These are phyloP conservation scores for Unio delphinus DNA, from an alignment of 2,888 invertebrate genomes.

Conservation along the genomic window DNA sequence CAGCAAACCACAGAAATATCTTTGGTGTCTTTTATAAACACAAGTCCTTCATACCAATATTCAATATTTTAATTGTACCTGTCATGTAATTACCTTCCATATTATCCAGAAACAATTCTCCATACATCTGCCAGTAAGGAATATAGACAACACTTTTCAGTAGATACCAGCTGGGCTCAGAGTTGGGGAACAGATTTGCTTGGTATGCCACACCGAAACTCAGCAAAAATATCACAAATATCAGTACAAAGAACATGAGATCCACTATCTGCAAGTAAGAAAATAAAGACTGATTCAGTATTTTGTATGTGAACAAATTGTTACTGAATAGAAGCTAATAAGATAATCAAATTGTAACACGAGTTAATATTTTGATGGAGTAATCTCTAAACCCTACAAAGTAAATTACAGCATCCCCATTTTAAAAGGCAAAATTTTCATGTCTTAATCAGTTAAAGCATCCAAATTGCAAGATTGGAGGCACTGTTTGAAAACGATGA, in stretches of 20 bases:
- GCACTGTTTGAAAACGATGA: no score
- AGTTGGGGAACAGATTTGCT: conserved; percentile 70
- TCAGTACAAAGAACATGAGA: conserved; percentile 69
- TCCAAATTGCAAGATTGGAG: no score
- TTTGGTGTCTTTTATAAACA: no score
- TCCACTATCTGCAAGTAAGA: conserved; percentile 64
- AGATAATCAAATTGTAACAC: no score
- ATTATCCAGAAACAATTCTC: conserved; percentile 71
- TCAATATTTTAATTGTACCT: not conserved
- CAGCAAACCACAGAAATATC: no score
- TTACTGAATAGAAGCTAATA: not conserved
- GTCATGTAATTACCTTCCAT: conserved; percentile 52
- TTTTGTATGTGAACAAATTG: not conserved
- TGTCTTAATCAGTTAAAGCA: no score
- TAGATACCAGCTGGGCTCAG: conserved; percentile 55
- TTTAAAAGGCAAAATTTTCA: no score
- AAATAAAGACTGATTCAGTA: not conserved
- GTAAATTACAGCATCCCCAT: no score
- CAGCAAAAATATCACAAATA: conserved; percentile 71
- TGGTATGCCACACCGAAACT: conserved; percentile 71
- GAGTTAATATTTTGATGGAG: no score
- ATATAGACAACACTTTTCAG: conserved; percentile 68
- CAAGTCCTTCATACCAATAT: no score
- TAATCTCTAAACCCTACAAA: no score
- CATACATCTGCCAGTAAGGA: conserved; percentile 73